Base-by-base conservation (phyloP, 2,113 vertebrate species). In the Thomomys bottae region DNA sequence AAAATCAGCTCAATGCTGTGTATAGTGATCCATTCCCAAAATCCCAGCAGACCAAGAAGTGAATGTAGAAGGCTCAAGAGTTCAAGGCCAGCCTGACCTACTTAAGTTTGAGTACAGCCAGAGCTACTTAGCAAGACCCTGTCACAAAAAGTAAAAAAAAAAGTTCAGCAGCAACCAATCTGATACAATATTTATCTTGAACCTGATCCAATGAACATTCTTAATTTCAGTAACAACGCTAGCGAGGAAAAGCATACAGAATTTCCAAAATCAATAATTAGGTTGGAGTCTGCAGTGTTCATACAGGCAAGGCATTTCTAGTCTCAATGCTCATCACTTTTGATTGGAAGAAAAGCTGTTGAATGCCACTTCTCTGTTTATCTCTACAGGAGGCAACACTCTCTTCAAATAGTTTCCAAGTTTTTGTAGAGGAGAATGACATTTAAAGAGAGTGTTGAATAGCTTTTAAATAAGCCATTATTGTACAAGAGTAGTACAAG, bases 191-290 rank as follows among this genome's bases (percentile, higher is more conserved):
- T 93, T 95, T 95, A 72, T 87, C 81, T 94, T 94, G 88, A 90
- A 90, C 93, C 45, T 87, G 87, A 93, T 89, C 84, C 89, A 93
- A 61, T 70, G 92, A 93, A 84, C 88, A 96, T 84, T 92, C 91
- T 93, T 91, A 89, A 95, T 93, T 93, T 92, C 90, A 96, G 70
- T 96, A 92, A 96, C 72, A 63, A 84, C 75, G 42, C 78, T 72
- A 86, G 86, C 93, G 90, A 94, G 88, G 89, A 71, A 88, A 76
- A 81, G 34, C 84, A 78, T 9, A 64, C 14, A 80, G 78, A 67
- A 93, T 88, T 79, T 94, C 93, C 93, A 94, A 96, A 94, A 96
- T 92, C 88, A 89, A 91, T 96, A 88, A 68, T 88, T 86, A 72
- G 71, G 79, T 95, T 94, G 92, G 61, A 70, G 61, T 85, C 87